phyloP scores from a whole-genome alignment of 2,888 invertebrate species.

The Pheosia tremula region DNA sequence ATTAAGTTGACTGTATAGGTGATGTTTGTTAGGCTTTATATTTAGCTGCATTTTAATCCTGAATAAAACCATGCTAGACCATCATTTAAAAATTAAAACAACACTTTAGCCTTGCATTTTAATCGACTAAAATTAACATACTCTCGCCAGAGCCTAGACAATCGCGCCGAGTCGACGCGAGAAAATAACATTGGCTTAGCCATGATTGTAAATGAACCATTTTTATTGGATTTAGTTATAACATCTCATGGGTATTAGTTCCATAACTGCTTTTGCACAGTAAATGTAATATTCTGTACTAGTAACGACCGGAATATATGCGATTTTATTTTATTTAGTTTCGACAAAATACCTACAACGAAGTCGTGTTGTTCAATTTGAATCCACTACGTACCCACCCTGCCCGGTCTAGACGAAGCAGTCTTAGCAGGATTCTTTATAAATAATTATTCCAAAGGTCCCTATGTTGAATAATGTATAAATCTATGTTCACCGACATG shows the following conservation, averaged over 20 bases:
- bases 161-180: neutral
- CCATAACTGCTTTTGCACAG: too few relatives aligned
- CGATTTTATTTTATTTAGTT: too few relatives aligned
- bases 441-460: neutral
- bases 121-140: neutral
- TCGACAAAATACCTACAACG: too few relatives aligned
- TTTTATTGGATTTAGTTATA: too few relatives aligned
- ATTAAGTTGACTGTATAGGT: too few relatives aligned
- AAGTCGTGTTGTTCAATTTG: too few relatives aligned
- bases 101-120: neutral
- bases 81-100: neutral
- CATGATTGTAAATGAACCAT: neutral
- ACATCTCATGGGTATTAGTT: too few relatives aligned
- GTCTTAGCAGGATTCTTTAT: neutral
- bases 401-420: too few relatives aligned
- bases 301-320: too few relatives aligned
- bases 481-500: neutral
- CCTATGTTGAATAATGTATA: neutral
- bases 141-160: neutral
- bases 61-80: neutral
- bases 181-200: neutral
- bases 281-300: too few relatives aligned
- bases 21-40: too few relatives aligned
- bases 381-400: too few relatives aligned
- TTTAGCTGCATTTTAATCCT: neutral